A percentile compares a stretch with the other conserved stretches of the same genome.
Conservation (phyloP, 2,113 vertebrate genomes). For the Bufo bufo region DNA sequence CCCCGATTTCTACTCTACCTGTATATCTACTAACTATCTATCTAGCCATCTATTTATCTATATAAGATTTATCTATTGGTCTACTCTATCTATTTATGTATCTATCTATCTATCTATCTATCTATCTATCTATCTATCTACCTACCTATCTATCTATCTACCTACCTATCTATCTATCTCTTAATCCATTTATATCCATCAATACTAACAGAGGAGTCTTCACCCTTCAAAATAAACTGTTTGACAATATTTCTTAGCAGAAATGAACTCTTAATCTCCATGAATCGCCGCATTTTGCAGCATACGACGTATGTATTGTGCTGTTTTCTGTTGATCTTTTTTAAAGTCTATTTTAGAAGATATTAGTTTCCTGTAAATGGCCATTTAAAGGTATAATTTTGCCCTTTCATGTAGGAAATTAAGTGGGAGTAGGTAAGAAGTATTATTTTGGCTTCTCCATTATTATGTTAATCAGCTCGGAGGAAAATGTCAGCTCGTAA, state of each 20-base stretch:
- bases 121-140: background rate
- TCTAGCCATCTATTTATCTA: too few species aligned
- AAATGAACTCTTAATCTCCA: background rate
- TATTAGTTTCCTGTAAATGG: constrained; percentile 34
- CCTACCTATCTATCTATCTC: background rate
- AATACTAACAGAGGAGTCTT: background rate
- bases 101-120: background rate
- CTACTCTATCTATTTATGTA: too few species aligned
- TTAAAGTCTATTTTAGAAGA: constrained; percentile 18
- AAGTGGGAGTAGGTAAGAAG: constrained; percentile 45
- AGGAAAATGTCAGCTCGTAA: constrained; percentile 44
- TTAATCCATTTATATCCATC: background rate
- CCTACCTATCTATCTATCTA: constrained; percentile 3
- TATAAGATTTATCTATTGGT: too few species aligned
- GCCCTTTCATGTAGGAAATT: constrained; percentile 38
- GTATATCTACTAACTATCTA: too few species aligned
- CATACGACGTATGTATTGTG: background rate
- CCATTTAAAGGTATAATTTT: constrained; percentile 53
- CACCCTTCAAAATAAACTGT: background rate
- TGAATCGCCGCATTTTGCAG: background rate
- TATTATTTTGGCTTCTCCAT: constrained; percentile 51
- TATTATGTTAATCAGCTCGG: constrained; percentile 50
- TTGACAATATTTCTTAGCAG: background rate
- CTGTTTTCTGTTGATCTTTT: constrained; percentile 34
- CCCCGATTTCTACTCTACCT: too few species aligned